These are phyloP conservation scores for Cryptocephalus primarius DNA, from an alignment of 2,888 invertebrate species.

Conservation along the genomic window DNA sequence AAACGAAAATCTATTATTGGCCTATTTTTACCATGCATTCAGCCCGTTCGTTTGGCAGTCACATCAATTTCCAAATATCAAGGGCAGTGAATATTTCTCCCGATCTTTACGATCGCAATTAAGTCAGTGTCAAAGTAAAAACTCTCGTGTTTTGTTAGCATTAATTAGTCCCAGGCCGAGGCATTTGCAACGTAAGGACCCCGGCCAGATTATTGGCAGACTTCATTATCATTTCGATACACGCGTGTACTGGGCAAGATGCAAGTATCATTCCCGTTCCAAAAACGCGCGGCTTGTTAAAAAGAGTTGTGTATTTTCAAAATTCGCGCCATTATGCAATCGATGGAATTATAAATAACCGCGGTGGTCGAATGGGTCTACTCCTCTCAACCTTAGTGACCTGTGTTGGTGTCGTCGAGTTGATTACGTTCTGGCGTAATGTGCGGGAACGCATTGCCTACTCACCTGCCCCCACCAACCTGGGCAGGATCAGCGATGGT, in stretches of 20 bases:
- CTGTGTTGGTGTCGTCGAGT: conserved; percentile 65
- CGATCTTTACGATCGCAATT: too few species aligned
- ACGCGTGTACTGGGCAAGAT: neutral
- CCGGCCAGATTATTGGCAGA: conserved; percentile 18
- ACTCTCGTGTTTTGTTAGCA: conserved; percentile 1
- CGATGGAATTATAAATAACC: conserved; percentile 5
- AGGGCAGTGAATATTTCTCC: too few species aligned
- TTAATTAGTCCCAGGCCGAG: conserved; percentile 11
- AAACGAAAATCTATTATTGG: too few species aligned
- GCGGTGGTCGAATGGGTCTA: conserved; percentile 49
- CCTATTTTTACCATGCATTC: too few species aligned
- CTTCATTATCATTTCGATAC: conserved; percentile 5
- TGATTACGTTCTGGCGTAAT: conserved; percentile 47
- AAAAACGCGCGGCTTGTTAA: too few species aligned
- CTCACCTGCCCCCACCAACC: conserved; percentile 9
- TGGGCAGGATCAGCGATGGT: conserved; percentile 6
- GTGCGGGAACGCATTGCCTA: conserved; percentile 25
- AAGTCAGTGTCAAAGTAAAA: neutral
- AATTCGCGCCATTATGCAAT: conserved; percentile 16
- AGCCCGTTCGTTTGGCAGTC: too few species aligned
- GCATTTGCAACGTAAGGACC: conserved; percentile 8
- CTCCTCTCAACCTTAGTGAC: conserved; percentile 62
- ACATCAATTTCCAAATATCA: too few species aligned
- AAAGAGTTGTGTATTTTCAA: conserved; percentile 7
- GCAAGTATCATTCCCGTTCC: neutral